Conservation (phyloP, 2,888 invertebrate species). For the Drosophila pseudotakahashii region DNA sequence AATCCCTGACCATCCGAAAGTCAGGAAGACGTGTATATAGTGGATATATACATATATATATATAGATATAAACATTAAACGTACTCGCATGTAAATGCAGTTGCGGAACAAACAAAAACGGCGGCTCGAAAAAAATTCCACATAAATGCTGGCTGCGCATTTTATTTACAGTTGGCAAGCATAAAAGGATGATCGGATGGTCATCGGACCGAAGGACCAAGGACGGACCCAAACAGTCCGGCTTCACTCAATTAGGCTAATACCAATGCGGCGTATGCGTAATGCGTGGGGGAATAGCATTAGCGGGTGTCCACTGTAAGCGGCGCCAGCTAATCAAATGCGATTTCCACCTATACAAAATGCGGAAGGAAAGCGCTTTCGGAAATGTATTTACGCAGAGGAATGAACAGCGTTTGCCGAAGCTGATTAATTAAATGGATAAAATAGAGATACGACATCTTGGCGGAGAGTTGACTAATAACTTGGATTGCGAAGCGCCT, state of each 20-base stretch:
- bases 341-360: conserved; percentile 6
- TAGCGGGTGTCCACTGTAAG: conserved; percentile 28
- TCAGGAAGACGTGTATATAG: conserved; percentile 25
- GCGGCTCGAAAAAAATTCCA: conserved; percentile 30
- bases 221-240: conserved; percentile 20
- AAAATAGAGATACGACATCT: conserved; percentile 15
- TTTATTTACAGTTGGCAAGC: conserved; percentile 75
- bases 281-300: conserved; percentile 24
- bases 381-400: conserved; percentile 29
- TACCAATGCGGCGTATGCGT: conserved; percentile 73
- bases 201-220: neutral
- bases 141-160: conserved; percentile 72
- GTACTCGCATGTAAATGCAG: conserved; percentile 34
- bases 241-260: conserved; percentile 70
- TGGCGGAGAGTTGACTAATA: conserved; percentile 7
- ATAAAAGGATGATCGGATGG: conserved; percentile 65
- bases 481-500: neutral
- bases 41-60: neutral
- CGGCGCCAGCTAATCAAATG: conserved; percentile 21
- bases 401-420: conserved; percentile 3
- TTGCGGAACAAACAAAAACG: conserved; percentile 28
- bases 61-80: conserved; percentile 38
- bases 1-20: conserved; percentile 40
- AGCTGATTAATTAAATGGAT: conserved; percentile 34
- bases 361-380: conserved; percentile 19